Evolutionary conservation across 2,113 vertebrate genomes (phyloP).

Genomic region (Equus przewalskii): DNA sequence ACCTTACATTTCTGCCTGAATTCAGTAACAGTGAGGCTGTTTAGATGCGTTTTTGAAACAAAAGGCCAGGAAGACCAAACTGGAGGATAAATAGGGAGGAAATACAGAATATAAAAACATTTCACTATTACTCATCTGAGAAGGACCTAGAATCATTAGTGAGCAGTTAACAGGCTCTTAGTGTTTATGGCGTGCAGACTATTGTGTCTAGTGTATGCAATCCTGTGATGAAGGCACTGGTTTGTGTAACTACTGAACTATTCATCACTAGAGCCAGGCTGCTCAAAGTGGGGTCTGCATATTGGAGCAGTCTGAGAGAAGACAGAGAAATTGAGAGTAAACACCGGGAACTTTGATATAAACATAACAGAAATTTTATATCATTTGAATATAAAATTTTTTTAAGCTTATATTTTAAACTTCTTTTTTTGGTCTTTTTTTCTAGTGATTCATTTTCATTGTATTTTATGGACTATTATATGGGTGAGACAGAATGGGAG

Average conservation of each 20-base stretch:
- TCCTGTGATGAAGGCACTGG: too few species aligned
- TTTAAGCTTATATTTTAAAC: background rate
- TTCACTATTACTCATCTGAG: background rate
- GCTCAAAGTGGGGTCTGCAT: background rate
- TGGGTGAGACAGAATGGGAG: background rate
- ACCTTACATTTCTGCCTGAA: background rate
- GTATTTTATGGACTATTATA: background rate
- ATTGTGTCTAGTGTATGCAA: accelerated
- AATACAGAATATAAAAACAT: background rate
- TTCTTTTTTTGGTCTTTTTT: background rate
- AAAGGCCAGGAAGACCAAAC: background rate
- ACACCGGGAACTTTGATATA: background rate
- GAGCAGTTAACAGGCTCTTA: background rate
- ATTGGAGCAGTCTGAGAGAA: background rate
- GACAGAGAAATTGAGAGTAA: background rate
- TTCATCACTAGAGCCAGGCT: accelerated
- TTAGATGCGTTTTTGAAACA: constrained; percentile 46
- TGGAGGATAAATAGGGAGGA: background rate
- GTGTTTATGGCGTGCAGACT: background rate
- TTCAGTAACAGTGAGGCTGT: background rate
- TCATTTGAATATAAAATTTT: background rate
- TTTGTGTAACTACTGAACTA: background rate
- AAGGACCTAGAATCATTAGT: background rate
- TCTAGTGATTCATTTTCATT: background rate
- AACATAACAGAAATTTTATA: background rate